Base-by-base conservation (phyloP, 2,113 vertebrate genomes). In the Bostrychus sinensis region DNA sequence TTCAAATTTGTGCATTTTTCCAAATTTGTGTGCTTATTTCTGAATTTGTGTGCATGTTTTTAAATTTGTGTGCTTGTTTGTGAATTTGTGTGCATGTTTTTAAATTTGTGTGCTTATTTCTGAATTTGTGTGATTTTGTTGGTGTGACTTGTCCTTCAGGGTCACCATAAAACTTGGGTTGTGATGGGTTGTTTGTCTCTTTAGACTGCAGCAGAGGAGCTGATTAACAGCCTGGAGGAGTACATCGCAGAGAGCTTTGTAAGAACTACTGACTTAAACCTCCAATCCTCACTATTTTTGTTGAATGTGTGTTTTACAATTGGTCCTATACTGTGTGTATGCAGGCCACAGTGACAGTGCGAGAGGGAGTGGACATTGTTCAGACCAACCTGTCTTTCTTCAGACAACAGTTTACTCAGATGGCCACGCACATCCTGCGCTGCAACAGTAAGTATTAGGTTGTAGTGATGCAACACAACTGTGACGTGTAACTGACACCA, bases 181-280 rank as follows among this genome's bases (percentile, higher is more conserved):
- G 14, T 42, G 3, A 41, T 12, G 22, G 14, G 39, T 23, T 48
- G 8, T 45, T 45, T 46, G 17, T 60, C 7, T 26, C 30, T 75
- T 17, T 66, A 93, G 92, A 70, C 71, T 56, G 92, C 93, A n/a
- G 91, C 94, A 22, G 91, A 93, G 23, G 86, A 89, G 1, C 76
- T 94, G 60, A 92, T 93, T 51, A 91, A 89, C 0, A 92, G 90
- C 19, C 84, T 95, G 11, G 93, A 94, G 77, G 92, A 92, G 16
- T 93, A 94, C n/a, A 92, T 95, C 11, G 77, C 89, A 1, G 93
- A 95, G 76, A 95, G 94, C 80, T 95, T 95, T 72, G 94, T 95
- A 89, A 93, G 94, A 12, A 59, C 32, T 3, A 9, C 4, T 9
- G 26, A 41, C 25, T 19, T 10, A 1, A n/a, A 19, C 56, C n/a